Evolutionary conservation across 2,797 vertebrate genomes (phyloP), one percentile per base, ranked within the genome.

Genomic region (Pseudocheirus occidentalis): DNA sequence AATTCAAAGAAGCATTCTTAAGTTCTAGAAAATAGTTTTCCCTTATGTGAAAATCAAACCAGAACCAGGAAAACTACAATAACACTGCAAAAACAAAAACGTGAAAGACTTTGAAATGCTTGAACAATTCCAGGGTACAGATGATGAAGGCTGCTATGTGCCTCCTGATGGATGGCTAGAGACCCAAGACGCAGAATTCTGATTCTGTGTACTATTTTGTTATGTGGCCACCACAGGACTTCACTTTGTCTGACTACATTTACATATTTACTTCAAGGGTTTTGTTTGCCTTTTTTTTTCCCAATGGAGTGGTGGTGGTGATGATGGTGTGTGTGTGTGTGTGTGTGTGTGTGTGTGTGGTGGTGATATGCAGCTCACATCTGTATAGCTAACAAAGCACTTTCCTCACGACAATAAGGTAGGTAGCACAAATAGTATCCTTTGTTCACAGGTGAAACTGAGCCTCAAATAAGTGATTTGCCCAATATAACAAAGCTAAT

Each of bases 1-100:
- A 90, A 90, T 91, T 93, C 73, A 50, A 11, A 16, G 91, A 93
- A 93, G 53, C 40, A 91, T 10, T 90, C 21, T 94, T 90, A 58
- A 7, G 53, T 94, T 91, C 66, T 93, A 55, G 24, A 66, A 34
- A 50, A 28, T 52, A 57, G 7, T 46, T 5, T 29, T 81, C 14
- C 91, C n/a, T 97, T 89, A 94, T 4, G n/a, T 24, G n/a, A 81
- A 81, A 81, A 81, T 40, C 66, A 81, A 81, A 81, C n/a, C 16
- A 81, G n/a, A 81, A 73, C 14, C 16, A 73, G 62, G 31, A 62
- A 4, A 62, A n/a, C 59, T 16, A 62, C 14, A 40, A 40, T 4
- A 40, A 18, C 46, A 40, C 18, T 21, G 11, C 18, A 40, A 81
- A 24, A 81, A 24, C 3, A 81, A 21, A 81, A 81, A 40, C 24